A percentile compares a stretch with the other conserved stretches of the same genome.
These are phyloP conservation scores for Ochotona curzoniae DNA, from an alignment of 2,113 vertebrate species.

Conservation along the genomic window DNA sequence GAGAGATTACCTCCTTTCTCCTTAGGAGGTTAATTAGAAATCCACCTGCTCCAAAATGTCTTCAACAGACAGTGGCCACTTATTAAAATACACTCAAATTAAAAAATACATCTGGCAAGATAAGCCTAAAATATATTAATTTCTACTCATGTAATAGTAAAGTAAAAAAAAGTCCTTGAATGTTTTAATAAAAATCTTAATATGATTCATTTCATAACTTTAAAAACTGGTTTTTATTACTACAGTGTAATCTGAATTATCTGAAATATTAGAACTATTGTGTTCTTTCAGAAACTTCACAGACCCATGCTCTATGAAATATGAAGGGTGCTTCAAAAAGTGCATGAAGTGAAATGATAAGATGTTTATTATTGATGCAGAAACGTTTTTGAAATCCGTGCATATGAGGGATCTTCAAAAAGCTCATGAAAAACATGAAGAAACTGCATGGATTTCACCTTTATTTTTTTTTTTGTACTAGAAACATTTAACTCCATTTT, in stretches of 20 bases:
- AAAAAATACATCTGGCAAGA: constrained; percentile 64
- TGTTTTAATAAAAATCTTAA: constrained; percentile 67
- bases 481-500: too few species aligned
- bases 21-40: constrained; percentile 63
- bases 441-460: too few species aligned
- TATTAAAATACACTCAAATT: constrained; percentile 64
- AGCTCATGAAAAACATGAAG: too few species aligned
- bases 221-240: constrained; percentile 53
- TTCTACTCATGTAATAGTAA: constrained; percentile 27
- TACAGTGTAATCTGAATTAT: constrained; percentile 32
- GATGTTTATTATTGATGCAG: too few species aligned
- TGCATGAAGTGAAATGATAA: too few species aligned
- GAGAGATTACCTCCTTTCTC: constrained; percentile 16
- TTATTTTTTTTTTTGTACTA: too few species aligned
- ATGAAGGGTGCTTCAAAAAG: too few species aligned
- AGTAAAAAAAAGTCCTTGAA: not conserved
- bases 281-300: constrained; percentile 1
- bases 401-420: too few species aligned
- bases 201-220: constrained; percentile 53
- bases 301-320: not conserved
- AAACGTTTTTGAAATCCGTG: too few species aligned
- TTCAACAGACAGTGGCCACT: constrained; percentile 42
- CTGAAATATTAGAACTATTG: constrained; percentile 15
- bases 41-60: constrained; percentile 4
- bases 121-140: constrained; percentile 59